Evolutionary conservation across 1,140 invertebrate species (phyloP).

Genomic region (Carposina sasakii): DNA sequence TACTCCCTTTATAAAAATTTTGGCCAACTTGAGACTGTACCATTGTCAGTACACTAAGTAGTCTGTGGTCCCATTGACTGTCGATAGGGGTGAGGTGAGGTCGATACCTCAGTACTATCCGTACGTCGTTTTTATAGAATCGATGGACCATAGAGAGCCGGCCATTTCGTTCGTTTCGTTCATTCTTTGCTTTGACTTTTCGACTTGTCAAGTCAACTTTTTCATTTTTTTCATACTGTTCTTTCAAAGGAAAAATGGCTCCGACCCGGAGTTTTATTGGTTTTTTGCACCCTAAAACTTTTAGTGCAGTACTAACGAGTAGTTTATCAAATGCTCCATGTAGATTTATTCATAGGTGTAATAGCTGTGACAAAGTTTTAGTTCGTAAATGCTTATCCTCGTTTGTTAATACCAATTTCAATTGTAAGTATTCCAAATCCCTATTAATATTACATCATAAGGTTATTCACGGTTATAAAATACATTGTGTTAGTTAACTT

Average conservation of each 20-base stretch:
- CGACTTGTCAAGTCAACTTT: too few species aligned
- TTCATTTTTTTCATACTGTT: too few species aligned
- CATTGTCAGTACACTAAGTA: too few species aligned
- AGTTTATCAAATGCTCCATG: constrained; percentile 56
- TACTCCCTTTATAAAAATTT: too few species aligned
- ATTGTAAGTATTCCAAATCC: constrained; percentile 67
- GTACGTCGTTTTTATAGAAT: too few species aligned
- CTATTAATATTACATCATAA: constrained; percentile 38
- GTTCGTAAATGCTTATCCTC: constrained; percentile 29
- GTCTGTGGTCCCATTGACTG: too few species aligned
- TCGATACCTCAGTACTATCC: too few species aligned
- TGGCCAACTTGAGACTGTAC: too few species aligned
- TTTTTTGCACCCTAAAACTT: constrained; percentile 66
- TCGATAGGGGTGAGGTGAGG: too few species aligned
- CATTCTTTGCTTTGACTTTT: too few species aligned
- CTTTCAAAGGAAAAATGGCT: constrained; percentile 66
- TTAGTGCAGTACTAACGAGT: constrained; percentile 52
- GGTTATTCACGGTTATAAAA: not conserved
- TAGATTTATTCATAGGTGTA: constrained; percentile 57
- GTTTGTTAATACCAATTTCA: constrained; percentile 50
- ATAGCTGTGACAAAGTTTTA: constrained; percentile 51
- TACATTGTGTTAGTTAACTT: not conserved
- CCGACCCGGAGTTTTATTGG: constrained; percentile 65
- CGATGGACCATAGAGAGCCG: too few species aligned
- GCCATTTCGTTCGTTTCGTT: too few species aligned